Percentiles rank a stretch among this genome's conserved stretches.
These are phyloP conservation scores for Apostichopus leukothele DNA, from an alignment of 53 echinoderm and acorn worm species.

Conservation along the genomic window DNA sequence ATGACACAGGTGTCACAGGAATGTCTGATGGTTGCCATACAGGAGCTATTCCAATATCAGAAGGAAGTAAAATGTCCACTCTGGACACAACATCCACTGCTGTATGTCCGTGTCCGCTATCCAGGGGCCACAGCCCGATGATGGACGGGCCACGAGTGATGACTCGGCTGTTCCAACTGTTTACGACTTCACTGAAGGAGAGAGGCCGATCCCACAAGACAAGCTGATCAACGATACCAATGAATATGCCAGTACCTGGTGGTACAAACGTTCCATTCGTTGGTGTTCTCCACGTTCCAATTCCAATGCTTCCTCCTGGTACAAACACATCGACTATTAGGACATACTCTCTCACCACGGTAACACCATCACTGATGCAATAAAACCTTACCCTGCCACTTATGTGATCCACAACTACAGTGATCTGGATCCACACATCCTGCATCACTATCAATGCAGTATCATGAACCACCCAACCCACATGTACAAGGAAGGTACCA, in stretches of 20 bases:
- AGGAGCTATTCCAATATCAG: conserved; percentile 53
- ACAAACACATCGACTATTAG: conserved; percentile 47
- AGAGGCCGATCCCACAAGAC: conserved; percentile 54
- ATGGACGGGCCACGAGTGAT: conserved; percentile 56
- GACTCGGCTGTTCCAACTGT: conserved; percentile 56
- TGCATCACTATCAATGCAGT: conserved; percentile 59
- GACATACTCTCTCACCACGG: background rate
- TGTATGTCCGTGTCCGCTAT: conserved; percentile 60
- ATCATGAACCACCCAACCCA: conserved; percentile 48
- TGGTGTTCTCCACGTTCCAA: conserved; percentile 85
- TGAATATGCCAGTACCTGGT: conserved; percentile 20
- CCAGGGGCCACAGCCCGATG: conserved; percentile 63
- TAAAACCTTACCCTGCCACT: conserved; percentile 67
- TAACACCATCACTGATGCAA: conserved; percentile 57
- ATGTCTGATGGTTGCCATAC: conserved; percentile 64
- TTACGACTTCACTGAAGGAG: conserved; percentile 65
- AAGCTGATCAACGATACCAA: conserved; percentile 49
- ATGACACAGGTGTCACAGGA: conserved; percentile 46
- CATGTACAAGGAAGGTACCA: conserved; percentile 63
- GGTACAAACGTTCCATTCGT: conserved; percentile 46
- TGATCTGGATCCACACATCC: conserved; percentile 75
- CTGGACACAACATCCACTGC: conserved; percentile 55
- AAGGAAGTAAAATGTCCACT: conserved; percentile 60
- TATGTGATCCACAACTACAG: conserved; percentile 57
- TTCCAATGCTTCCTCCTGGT: conserved; percentile 66